Conservation (phyloP, 1,140 invertebrate genomes). For the Nixonia krombeini region DNA sequence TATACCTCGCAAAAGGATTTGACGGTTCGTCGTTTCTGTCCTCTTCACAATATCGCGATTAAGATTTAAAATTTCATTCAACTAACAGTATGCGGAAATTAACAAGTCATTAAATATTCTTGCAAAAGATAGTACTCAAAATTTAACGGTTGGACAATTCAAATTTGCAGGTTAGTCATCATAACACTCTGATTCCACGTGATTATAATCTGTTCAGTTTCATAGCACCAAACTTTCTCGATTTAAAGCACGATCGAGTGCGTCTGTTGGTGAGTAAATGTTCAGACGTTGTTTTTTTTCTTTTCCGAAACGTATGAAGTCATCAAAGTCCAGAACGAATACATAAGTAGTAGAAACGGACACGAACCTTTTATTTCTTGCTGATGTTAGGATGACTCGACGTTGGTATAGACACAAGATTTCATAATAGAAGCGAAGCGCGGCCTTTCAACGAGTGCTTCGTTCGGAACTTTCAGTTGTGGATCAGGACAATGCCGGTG, state of each 20-base stretch:
- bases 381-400: slow-evolving; percentile 23
- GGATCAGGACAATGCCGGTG: slow-evolving; percentile 40
- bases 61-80: slow-evolving; percentile 9
- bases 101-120: too few species aligned
- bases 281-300: not conserved
- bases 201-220: too few species aligned
- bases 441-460: slow-evolving; percentile 43
- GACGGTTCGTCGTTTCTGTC: slow-evolving; percentile 16
- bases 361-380: too few species aligned
- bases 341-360: not conserved
- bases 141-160: too few species aligned
- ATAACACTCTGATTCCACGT: too few species aligned
- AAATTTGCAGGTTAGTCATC: too few species aligned
- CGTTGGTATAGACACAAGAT: slow-evolving; percentile 9
- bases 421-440: slow-evolving; percentile 35
- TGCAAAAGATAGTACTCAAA: too few species aligned
- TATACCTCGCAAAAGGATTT: slow-evolving; percentile 46
- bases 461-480: slow-evolving; percentile 26
- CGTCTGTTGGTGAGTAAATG: too few species aligned
- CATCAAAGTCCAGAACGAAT: not conserved
- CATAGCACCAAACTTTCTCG: too few species aligned
- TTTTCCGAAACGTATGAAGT: not conserved
- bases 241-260: too few species aligned
- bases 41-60: slow-evolving; percentile 16
- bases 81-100: not conserved